phyloP scores from a whole-genome alignment of 2,113 vertebrate genomes.

The Cygnus buccinator region DNA sequence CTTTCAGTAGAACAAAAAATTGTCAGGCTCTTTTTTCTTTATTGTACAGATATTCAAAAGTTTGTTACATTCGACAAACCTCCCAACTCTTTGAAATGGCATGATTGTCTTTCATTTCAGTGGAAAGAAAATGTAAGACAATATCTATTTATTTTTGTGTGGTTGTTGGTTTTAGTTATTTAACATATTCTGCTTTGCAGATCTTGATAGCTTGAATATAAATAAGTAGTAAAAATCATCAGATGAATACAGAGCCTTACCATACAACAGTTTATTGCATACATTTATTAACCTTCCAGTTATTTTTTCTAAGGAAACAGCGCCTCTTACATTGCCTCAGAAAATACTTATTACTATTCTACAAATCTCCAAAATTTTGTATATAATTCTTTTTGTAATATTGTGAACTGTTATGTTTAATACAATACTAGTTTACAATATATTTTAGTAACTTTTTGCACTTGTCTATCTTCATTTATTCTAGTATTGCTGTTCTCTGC shows the following conservation, averaged over 20 bases:
- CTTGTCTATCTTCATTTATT: slow-evolving; percentile 31
- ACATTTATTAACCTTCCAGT: slow-evolving; percentile 7
- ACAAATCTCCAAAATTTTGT: slow-evolving; percentile 4
- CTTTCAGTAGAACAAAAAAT: neutral
- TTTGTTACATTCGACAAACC: neutral
- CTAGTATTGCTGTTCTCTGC: neutral
- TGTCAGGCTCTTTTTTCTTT: neutral
- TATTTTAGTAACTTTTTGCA: slow-evolving; percentile 33
- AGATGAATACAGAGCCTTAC: neutral
- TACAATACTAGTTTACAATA: neutral
- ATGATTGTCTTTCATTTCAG: neutral
- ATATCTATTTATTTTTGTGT: neutral
- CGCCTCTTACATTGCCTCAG: neutral
- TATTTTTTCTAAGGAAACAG: neutral
- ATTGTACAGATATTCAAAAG: neutral
- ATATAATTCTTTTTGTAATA: neutral
- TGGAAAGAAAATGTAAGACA: neutral
- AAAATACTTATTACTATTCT: neutral
- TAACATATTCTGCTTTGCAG: neutral
- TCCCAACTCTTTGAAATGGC: neutral
- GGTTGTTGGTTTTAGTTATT: neutral
- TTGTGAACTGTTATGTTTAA: neutral
- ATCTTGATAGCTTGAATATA: neutral
- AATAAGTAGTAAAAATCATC: neutral
- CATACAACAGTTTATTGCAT: neutral